Evolutionary conservation across 2,113 vertebrate species (phyloP).

Genomic region (Dromaius novaehollandiae): DNA sequence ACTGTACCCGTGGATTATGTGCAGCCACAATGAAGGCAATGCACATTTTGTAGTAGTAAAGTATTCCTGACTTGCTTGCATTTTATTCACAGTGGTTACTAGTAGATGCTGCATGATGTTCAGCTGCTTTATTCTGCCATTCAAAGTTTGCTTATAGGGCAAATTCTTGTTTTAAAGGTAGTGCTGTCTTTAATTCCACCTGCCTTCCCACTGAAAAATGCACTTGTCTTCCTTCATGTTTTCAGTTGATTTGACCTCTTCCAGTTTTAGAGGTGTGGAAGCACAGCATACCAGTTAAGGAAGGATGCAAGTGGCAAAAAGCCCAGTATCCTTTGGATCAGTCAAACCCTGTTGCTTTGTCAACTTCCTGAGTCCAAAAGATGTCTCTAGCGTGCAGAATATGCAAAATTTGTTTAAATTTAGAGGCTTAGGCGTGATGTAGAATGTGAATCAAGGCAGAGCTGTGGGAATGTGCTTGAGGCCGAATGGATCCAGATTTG

Average conservation of each 20-base stretch:
- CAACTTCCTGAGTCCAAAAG: not conserved
- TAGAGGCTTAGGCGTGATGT: not conserved
- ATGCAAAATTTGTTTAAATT: not conserved
- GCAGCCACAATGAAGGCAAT: not conserved
- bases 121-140: not conserved
- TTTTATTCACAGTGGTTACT: not conserved
- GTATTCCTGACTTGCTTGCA: not conserved
- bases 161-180: not conserved
- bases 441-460: not conserved
- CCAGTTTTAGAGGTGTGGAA: not conserved
- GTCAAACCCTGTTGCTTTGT: not conserved
- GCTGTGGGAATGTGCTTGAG: not conserved
- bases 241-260: not conserved
- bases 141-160: not conserved
- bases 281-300: not conserved
- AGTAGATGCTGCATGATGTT: not conserved
- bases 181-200: not conserved
- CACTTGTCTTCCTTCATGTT: not conserved
- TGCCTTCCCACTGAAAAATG: not conserved
- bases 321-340: not conserved
- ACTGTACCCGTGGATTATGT: not conserved
- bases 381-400: not conserved
- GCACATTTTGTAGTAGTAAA: not conserved
- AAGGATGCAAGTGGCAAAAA: not conserved
- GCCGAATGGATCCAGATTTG: not conserved